Evolutionary conservation across 2,113 vertebrate genomes (phyloP).

Genomic region (Apaloderma vittatum): DNA sequence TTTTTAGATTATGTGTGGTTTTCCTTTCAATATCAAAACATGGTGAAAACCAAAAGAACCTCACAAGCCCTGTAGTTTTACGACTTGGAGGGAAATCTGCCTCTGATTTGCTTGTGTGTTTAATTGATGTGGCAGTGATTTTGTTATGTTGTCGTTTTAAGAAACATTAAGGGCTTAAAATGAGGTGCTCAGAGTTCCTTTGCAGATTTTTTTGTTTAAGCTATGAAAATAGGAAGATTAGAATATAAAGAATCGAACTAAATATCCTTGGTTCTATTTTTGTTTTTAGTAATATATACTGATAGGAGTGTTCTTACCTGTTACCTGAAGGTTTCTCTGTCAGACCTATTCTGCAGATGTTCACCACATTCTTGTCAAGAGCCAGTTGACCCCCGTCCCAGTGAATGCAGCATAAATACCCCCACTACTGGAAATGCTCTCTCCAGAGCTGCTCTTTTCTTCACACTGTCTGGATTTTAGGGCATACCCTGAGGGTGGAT

Average conservation of each 20-base stretch:
- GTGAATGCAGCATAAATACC: not conserved
- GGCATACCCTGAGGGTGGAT: fast-evolving
- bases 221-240: not conserved
- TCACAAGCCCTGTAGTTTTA: not conserved
- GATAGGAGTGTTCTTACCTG: not conserved
- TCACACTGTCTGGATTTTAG: not conserved
- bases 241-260: not conserved
- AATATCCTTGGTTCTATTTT: not conserved
- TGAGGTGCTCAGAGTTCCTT: not conserved
- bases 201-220: not conserved
- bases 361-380: not conserved
- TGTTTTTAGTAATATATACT: not conserved
- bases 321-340: not conserved
- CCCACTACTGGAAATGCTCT: fast-evolving
- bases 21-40: not conserved
- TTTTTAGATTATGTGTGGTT: not conserved
- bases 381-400: not conserved
- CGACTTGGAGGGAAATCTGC: not conserved
- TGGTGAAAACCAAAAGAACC: not conserved
- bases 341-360: not conserved
- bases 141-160: not conserved
- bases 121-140: not conserved
- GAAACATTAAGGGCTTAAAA: not conserved
- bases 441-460: not conserved
- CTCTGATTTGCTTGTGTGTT: not conserved